Base-by-base conservation (phyloP, 2,113 vertebrate genomes). In the Nothobranchius kuhntae region DNA sequence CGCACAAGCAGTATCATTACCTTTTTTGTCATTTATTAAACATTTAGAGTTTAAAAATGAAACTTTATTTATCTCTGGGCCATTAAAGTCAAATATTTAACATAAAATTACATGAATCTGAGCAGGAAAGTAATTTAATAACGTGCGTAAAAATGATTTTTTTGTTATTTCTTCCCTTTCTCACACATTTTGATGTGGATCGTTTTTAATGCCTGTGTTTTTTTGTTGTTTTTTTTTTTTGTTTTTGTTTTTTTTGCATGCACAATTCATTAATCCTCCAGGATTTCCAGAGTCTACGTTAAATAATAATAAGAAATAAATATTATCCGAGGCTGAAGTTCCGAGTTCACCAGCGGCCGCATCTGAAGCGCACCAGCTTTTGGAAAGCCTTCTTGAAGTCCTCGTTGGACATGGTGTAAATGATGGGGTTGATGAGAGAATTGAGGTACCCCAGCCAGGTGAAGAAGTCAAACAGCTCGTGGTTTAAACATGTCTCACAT, bases 401-500 rank as follows among this genome's bases (percentile, higher is more conserved):
- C 78, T 98, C 93, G 13, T 99, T 98, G 50, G 96, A 96, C 88
- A 94, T 93, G 0, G 96, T 98, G 69, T 99, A 99, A 64, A 99
- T 97, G 52, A 98, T 90, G 0, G 97, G 96, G 60, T 99, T 99
- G 73, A 99, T 96, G 56, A 99, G 92, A 4, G 97, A 99, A 80
- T 99, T 99, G 80, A 99, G 75, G 55, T 98, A 99, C 66, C 97
- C 97, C 46, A 99, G 73, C 97, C 97, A 99, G 7, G 94, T 99
- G 86, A 98, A 99, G 52, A 98, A 95, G 89, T 98, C 95, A 85
- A 96, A 92, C 1, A 99, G 80, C 57, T 95, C 92, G 0, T 91
- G 93, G 67, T 93, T 91, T 38, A 94, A 89, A 65, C 96, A 99
- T 2, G 93, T 85, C 7, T 93, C 92, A 75, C 97, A 99, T 56